Base-by-base conservation (phyloP, 2,113 vertebrate species). In the Megaleporinus macrocephalus region DNA sequence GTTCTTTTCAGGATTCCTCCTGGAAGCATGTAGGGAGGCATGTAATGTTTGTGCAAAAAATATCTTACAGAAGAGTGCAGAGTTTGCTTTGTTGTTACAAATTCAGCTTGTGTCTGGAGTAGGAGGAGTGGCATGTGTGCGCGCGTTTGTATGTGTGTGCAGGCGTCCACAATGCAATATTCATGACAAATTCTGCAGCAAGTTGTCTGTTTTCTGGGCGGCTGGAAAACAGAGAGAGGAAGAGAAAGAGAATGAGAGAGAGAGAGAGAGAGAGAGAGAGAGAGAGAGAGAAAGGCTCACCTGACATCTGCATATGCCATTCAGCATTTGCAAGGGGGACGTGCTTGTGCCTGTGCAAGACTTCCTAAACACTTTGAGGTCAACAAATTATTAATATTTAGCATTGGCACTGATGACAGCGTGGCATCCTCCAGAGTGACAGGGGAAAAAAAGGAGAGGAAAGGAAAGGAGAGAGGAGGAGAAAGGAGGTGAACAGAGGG, bases 251-350 rank as follows among this genome's bases (percentile, higher is more conserved):
- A n/a, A n/a, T n/a, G 66, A 78, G 68, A 65, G 75, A 51, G 68
- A 83, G 66, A 79, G 27, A 62, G 63, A 57, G 62, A 73, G 68
- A 72, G 59, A 49, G 76, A 55, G 57, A 76, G 61, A 78, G 66
- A 78, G 68, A 65, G 75, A 51, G 68, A 83, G 66, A 79, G 27
- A 62, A 53, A 57, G 62, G 51, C 88, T 92, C 91, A 94, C 91
- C 94, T 94, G 91, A 93, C 94, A 94, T 94, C 92, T 94, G 93
- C 93, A 94, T 93, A 91, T 91, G 90, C 89, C 93, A 92, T 92
- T 94, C 93, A 92, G 92, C 15, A 70, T 70, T 70, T 91, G 86
- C 90, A 90, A 87, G 89, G 89, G 89, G 59, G 92, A 87, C 89
- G 89, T 91, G 91, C 94, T 89, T 81, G 59, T 53, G 92, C 94